Base-by-base conservation (phyloP, 2,113 vertebrate species). In the Rhabdornis inornatus region DNA sequence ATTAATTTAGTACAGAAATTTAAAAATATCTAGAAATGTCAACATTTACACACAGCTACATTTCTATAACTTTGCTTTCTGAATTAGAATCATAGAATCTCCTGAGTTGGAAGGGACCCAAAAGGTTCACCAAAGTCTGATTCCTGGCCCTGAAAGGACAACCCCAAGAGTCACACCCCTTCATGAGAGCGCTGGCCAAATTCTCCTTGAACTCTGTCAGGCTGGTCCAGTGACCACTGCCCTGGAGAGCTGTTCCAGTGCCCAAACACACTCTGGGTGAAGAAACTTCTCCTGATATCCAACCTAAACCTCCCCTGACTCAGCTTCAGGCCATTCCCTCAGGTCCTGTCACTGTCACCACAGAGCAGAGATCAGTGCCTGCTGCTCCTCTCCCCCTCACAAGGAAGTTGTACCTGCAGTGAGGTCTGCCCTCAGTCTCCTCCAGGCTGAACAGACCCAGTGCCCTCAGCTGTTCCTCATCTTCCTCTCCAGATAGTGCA, bases 321-420 rank as follows among this genome's bases (percentile, higher is more conserved):
- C 28, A 55, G 24, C 40, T 31, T 30, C 35, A 56, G 30, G 49
- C n/a, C 65, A 5, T 39, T 45, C 24, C 56, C 56, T 63, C 4
- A 2, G 22, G 15, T 25, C 7, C 56, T 63, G 65, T 25, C 49
- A 2, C 13, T 25, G n/a, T 47, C 50, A 14, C n/a, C 11, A 25
- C 5, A 10, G 40, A 55, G 56, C 57, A 63, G n/a, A 42, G 65
- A 22, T 56, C 50, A 8, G 57, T 9, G 18, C 21, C 56, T 56
- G 65, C 30, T 3, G 0, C 49, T 15, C 28, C 49, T 14, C 4
- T 19, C 21, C 40, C 65, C 35, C 42, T 49, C 20, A 1, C 1
- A 0, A 31, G 35, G n/a, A n/a, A n/a, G n/a, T n/a, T n/a, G n/a
- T n/a, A n/a, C n/a, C n/a, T n/a, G n/a, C n/a, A n/a, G n/a, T n/a